Base-by-base conservation (phyloP, 1,140 invertebrate species). In the Glossosoma conforme region DNA sequence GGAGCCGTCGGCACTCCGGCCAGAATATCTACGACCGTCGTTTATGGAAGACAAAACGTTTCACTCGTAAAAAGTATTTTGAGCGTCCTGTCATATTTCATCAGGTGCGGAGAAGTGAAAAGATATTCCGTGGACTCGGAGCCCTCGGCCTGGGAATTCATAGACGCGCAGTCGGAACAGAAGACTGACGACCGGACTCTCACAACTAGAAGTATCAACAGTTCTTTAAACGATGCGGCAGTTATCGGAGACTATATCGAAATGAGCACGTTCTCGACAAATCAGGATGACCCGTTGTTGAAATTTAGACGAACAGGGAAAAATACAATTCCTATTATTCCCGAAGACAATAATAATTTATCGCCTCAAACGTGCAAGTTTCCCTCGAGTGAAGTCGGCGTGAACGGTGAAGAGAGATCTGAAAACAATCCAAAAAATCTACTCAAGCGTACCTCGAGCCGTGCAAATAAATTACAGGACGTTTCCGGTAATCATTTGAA, bases 61-160 rank as follows among this genome's bases (percentile, higher is more conserved):
- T 72, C 78, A 14, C 75, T 83, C 44, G 77, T 88, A 9, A 78
- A 81, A 52, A 81, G 79, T 61, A 72, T 87, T 1, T 62, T 89
- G 0, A 76, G 73, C 25, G 81, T 85, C 37, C 67, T 93, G 2
- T 88, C 87, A 0, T 94, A 93, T 62, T 92, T 95, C 61, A 83
- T 94, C 40, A 75, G 87, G 17, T 89, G 85, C 66, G 81, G 80
- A 60, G 81, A 86, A 54, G 78, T 89, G 21, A 74, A 76, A 48
- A 75, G 67, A 38, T 51, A 43, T 13, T 30, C 24, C 13, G 20
- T 54, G 13, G 37, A 51, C 18, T 42, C 46, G 10, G 46, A 46
- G 17, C n/a, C 44, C 9, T 11, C 52, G 8, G 20, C 46, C n/a
- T 58, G 52, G 52, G 52, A 58, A 35, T 51, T 48, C 5, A 43